phyloP scores from a whole-genome alignment of 2,888 invertebrate species.

The Liposcelis brunnea region DNA sequence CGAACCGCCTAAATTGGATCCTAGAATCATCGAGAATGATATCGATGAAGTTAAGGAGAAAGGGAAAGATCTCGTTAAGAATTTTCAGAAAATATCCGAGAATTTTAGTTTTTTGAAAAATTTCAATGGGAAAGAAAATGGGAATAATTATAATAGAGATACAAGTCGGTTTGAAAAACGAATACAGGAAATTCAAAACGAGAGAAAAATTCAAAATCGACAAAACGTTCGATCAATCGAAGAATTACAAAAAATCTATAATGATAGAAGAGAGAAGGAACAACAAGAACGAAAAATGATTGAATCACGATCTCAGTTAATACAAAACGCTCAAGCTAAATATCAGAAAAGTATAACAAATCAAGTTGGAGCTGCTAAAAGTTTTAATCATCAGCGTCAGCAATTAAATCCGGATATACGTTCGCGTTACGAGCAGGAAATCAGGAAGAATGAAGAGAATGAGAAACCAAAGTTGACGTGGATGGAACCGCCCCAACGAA shows the following conservation, averaged over 20 bases:
- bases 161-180: slow-evolving; percentile 5
- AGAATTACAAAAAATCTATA: slow-evolving; percentile 1
- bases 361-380: neutral
- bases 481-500: no score
- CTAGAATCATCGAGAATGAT: no score
- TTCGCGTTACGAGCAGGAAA: no score
- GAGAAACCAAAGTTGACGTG: no score
- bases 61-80: neutral
- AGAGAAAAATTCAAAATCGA: neutral
- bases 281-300: no score
- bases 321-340: slow-evolving; percentile 3
- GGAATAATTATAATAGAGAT: neutral
- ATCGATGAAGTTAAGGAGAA: no score
- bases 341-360: slow-evolving; percentile 4
- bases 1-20: neutral
- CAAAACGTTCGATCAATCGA: neutral
- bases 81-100: neutral
- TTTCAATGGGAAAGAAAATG: no score
- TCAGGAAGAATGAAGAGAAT: no score
- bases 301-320: neutral
- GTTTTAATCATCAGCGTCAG: no score
- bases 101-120: slow-evolving; percentile 1
- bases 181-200: slow-evolving; percentile 5
- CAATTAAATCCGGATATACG: no score
- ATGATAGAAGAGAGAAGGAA: neutral